Evolutionary conservation across 2,888 invertebrate genomes (phyloP).

Genomic region (Callyntrura guangdongensis): DNA sequence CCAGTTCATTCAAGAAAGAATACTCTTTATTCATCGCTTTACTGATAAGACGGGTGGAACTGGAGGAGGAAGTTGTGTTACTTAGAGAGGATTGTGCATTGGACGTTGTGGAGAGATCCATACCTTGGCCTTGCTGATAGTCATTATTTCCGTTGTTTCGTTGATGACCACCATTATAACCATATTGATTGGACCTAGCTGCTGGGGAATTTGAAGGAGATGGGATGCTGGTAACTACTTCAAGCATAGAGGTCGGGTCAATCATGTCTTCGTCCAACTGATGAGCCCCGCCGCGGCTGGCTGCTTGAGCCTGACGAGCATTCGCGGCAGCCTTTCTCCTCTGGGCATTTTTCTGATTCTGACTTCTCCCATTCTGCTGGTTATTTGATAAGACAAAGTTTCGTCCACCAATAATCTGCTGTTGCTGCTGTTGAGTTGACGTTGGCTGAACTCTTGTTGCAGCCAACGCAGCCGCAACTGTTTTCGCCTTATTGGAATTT

Average conservation of each 20-base stretch:
- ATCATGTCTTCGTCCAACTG: conserved; percentile 80
- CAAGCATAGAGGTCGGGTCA: conserved; percentile 83
- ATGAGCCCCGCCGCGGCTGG: neutral
- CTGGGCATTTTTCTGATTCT: conserved; percentile 49
- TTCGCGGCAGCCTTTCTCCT: conserved; percentile 41
- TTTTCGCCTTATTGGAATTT: conserved; percentile 82
- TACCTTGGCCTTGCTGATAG: conserved; percentile 70
- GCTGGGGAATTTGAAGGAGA: conserved; percentile 50
- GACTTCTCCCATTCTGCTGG: conserved; percentile 53
- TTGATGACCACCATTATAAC: conserved; percentile 60
- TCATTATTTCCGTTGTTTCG: conserved; percentile 35
- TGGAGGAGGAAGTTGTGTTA: conserved; percentile 54
- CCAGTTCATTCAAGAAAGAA: conserved; percentile 71
- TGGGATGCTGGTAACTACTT: conserved; percentile 78
- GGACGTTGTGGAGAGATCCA: conserved; percentile 76
- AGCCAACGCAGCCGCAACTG: conserved; percentile 83
- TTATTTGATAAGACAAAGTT: conserved; percentile 26
- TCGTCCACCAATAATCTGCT: conserved; percentile 56
- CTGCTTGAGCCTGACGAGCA: neutral
- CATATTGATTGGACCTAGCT: conserved; percentile 30
- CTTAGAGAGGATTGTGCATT: neutral
- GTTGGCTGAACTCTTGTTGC: conserved; percentile 78
- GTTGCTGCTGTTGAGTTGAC: conserved; percentile 23
- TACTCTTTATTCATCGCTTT: conserved; percentile 79
- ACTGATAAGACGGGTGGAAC: conserved; percentile 67